Conservation (phyloP, 2,888 invertebrate species). For the Sialis fuliginosa region DNA sequence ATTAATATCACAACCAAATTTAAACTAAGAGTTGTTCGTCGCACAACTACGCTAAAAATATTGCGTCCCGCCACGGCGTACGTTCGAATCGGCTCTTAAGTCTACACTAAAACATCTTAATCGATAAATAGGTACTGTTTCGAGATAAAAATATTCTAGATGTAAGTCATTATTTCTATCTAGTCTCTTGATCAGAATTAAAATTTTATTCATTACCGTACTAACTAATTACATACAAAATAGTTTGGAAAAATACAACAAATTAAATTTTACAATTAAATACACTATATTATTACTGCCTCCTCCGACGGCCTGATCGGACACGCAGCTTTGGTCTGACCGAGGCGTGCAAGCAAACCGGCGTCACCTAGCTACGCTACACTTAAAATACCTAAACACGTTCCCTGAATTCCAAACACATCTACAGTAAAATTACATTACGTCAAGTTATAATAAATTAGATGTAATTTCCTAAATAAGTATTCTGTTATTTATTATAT, state of each 20-base stretch:
- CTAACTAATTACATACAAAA: neutral
- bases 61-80: neutral
- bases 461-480: conserved; percentile 6
- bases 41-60: conserved; percentile 2
- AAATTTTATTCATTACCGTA: neutral
- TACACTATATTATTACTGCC: neutral
- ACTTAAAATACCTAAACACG: conserved; percentile 2
- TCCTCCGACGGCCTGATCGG: neutral
- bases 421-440: conserved; percentile 4
- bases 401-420: conserved; percentile 4
- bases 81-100: conserved; percentile 1
- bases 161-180: conserved; percentile 3
- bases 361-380: neutral
- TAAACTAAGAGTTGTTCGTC: conserved; percentile 5
- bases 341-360: too few relatives aligned
- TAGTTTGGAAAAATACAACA: conserved; percentile 2
- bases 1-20: conserved; percentile 7
- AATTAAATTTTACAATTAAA: conserved; percentile 2
- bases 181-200: conserved; percentile 3
- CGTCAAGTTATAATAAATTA: conserved; percentile 2
- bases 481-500: conserved; percentile 1
- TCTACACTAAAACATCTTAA: conserved; percentile 4
- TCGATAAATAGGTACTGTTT: conserved; percentile 4
- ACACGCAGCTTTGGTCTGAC: too few relatives aligned
- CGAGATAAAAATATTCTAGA: conserved; percentile 2